Evolutionary conservation across 2,797 vertebrate species (phyloP).

Genomic region (Bradypus variegatus): DNA sequence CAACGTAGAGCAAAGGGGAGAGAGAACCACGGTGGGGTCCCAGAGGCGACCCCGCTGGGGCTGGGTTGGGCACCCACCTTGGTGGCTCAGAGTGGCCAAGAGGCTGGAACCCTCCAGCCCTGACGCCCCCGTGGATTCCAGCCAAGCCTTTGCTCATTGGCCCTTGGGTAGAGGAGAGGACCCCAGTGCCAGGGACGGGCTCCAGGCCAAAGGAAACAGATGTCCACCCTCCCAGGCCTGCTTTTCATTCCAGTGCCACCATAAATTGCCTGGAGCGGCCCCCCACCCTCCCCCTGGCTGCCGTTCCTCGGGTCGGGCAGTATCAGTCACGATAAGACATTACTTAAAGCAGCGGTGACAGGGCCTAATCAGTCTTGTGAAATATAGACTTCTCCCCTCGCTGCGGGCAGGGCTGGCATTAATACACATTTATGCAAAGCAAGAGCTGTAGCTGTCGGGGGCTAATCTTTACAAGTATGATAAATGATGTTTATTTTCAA

Average conservation of each 20-base stretch:
- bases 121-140: accelerated
- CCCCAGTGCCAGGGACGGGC: background rate
- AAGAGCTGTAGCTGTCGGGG: slow-evolving; percentile 84
- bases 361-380: slow-evolving; percentile 82
- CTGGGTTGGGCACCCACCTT: background rate
- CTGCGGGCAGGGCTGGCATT: slow-evolving; percentile 78
- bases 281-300: background rate
- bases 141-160: background rate
- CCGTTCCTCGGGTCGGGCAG: slow-evolving; percentile 72
- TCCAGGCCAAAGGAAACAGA: slow-evolving; percentile 28
- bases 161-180: background rate
- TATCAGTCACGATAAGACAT: slow-evolving; percentile 79
- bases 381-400: slow-evolving; percentile 78
- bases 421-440: slow-evolving; percentile 94
- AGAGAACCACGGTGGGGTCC: background rate
- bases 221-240: slow-evolving; percentile 36
- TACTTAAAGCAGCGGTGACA: slow-evolving; percentile 79
- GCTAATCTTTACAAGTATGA: slow-evolving; percentile 97
- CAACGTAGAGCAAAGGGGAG: background rate
- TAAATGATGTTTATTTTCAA: slow-evolving; percentile 98
- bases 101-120: accelerated
- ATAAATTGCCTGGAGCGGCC: slow-evolving; percentile 65
- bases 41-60: background rate
- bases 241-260: slow-evolving; percentile 63
- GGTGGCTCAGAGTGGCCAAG: background rate